These are phyloP conservation scores for Thunnus albacares DNA, from an alignment of 2,797 vertebrate species.

Conservation along the genomic window DNA sequence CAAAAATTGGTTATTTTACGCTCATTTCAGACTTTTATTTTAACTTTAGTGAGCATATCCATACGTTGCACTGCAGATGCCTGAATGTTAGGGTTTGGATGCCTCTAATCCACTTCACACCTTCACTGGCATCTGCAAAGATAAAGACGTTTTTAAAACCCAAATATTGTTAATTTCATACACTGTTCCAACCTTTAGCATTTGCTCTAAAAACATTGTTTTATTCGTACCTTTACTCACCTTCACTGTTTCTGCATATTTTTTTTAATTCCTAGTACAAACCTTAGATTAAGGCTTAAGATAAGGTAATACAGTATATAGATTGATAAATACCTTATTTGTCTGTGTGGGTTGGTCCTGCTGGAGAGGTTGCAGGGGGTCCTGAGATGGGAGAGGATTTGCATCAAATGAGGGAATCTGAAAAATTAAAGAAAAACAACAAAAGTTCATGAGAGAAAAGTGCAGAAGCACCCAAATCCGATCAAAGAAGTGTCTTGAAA, in stretches of 20 bases:
- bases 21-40: slow-evolving; percentile 15
- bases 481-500: neutral
- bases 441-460: neutral
- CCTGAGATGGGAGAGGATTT: slow-evolving; percentile 74
- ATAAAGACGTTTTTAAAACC: slow-evolving; percentile 25
- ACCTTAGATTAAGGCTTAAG: neutral
- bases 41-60: slow-evolving; percentile 23
- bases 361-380: slow-evolving; percentile 71
- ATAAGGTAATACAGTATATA: neutral
- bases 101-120: slow-evolving; percentile 39
- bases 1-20: slow-evolving; percentile 3
- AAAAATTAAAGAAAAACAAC: neutral
- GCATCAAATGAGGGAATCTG: slow-evolving; percentile 69
- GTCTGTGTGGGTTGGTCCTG: slow-evolving; percentile 78
- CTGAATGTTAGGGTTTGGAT: neutral
- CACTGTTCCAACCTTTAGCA: neutral
- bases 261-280: neutral
- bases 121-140: slow-evolving; percentile 67
- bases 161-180: neutral
- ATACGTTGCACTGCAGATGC: neutral
- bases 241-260: neutral
- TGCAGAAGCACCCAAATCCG: neutral
- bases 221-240: neutral
- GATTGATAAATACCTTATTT: slow-evolving; percentile 68
- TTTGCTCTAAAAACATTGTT: neutral